Evolutionary conservation across 2,797 vertebrate genomes (phyloP).

Genomic region (Alosa sapidissima): DNA sequence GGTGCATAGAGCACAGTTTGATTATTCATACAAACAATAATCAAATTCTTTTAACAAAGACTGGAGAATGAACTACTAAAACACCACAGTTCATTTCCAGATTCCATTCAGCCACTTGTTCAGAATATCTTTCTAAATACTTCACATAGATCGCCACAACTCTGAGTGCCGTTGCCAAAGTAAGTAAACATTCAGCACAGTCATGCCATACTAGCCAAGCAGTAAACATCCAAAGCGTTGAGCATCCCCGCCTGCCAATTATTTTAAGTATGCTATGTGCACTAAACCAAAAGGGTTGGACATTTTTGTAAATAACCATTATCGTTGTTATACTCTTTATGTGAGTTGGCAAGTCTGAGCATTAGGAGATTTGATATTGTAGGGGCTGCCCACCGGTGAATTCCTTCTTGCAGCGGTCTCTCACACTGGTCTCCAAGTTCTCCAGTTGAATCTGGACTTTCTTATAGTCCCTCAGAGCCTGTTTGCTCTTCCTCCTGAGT

Average conservation of each 20-base stretch:
- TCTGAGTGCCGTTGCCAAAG: neutral
- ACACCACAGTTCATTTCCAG: no score
- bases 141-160: no score
- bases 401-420: constrained; percentile 97
- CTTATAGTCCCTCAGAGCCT: constrained; percentile 96
- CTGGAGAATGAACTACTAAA: no score
- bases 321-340: neutral
- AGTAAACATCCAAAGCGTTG: neutral
- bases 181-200: neutral
- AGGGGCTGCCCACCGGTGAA: constrained; percentile 82
- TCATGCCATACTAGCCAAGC: neutral
- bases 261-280: neutral
- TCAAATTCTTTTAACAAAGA: no score
- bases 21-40: neutral
- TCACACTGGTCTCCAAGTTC: constrained; percentile 95
- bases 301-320: neutral
- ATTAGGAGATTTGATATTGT: neutral
- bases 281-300: neutral
- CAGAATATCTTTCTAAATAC: neutral
- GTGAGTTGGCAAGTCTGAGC: neutral
- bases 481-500: constrained; percentile 93
- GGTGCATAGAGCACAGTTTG: neutral
- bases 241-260: neutral
- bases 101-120: neutral
- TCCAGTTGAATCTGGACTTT: constrained; percentile 98